A percentile compares a stretch with the other conserved stretches of the same genome.
Evolutionary conservation across 2,888 invertebrate genomes (phyloP).

Genomic region (Metacarcinus magister): DNA sequence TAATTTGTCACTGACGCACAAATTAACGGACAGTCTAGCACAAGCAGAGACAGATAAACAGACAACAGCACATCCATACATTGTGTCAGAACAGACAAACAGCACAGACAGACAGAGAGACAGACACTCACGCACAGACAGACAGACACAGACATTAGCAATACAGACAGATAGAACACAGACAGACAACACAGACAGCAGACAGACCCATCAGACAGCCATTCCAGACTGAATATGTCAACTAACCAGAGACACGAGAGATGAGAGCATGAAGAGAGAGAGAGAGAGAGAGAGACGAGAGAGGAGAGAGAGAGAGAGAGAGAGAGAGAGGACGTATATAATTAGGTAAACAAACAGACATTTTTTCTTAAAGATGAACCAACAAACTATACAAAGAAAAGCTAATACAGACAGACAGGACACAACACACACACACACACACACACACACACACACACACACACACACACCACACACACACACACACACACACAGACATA

Average conservation of each 20-base stretch:
- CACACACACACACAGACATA: background rate
- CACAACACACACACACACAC: no score
- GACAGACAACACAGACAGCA: background rate
- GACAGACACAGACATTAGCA: background rate
- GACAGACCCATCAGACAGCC: background rate
- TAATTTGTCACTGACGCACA: no score
- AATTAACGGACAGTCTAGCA: no score
- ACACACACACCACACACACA: no score
- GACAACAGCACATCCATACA: background rate
- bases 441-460: no score
- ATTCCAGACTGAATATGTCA: no score
- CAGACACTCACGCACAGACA: slow-evolving; percentile 5
- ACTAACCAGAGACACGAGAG: no score
- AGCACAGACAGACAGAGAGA: background rate
- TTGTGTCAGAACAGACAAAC: background rate
- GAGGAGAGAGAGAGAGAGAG: no score
- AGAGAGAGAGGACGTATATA: no score
- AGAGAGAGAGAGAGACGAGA: no score
- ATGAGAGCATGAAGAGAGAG: no score
- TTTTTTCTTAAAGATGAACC: background rate
- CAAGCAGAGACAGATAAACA: background rate
- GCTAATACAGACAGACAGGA: background rate
- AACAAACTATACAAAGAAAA: background rate
- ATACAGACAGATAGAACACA: background rate
- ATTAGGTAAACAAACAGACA: background rate